Evolutionary conservation across 2,888 invertebrate genomes (phyloP), one percentile per base, ranked within the genome.

Genomic region (Arrhopalites spinosus): DNA sequence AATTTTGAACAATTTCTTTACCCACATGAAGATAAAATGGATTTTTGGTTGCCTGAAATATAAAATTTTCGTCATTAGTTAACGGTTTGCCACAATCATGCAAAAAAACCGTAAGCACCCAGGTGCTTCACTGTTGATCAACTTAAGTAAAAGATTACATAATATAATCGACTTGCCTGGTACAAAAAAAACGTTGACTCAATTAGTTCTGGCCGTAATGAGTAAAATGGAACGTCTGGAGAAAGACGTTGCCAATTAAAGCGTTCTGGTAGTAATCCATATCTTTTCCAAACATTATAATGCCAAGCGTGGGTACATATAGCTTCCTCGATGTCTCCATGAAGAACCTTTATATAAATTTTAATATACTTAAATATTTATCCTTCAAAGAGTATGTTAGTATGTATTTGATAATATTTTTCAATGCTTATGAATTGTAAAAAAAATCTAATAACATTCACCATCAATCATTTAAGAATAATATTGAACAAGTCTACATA

Each of bases 11-110:
- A 64, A 90, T 89, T 76, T 90, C 89, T 72, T 86, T 84, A 11
- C 90, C 90, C 27, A 90, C 90, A 84, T 90, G 89, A 68, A 90
- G 86, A 84, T 90, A 90, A 83, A 90, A 90, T 29, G 90, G 90
- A 84, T 89, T 89, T 83, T 87, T 88, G 0, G 90, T 90, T 1
- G 89, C 90, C 84, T 87, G 76, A 76, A 75, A 63, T 29, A 23
- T n/a, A 30, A 36, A 36, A 36, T 11, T 7, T 11, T 11, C n/a
- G n/a, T n/a, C n/a, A n/a, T n/a, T n/a, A n/a, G n/a, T n/a, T n/a
- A n/a, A n/a, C n/a, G n/a, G n/a, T n/a, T n/a, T n/a, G n/a, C n/a
- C n/a, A n/a, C n/a, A n/a, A n/a, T n/a, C n/a, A n/a, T n/a, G n/a
- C n/a, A n/a, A n/a, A n/a, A n/a, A n/a, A n/a, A n/a, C n/a, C n/a